Evolutionary conservation across 37 sponge, comb jelly and placozoan species (phyloP), one percentile per base, ranked within the genome.

Genomic region (Haliclona indistincta): DNA sequence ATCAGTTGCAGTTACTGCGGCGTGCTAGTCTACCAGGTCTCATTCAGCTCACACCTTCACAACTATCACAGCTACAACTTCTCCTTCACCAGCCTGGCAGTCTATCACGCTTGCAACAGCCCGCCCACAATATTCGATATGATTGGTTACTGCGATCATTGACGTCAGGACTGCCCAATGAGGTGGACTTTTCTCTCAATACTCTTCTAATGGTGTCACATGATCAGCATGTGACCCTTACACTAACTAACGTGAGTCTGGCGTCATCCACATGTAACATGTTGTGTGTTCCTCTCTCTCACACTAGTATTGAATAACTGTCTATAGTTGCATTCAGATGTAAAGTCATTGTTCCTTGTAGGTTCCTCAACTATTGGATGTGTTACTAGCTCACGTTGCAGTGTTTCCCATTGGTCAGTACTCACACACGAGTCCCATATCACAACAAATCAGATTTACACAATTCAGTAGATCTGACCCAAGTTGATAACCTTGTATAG

Each of bases 111-210:
- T 41, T 19, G 3, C 58, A 33, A 38, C 22, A 13, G 3, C 39
- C 44, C 4, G 34, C 33, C 11, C 13, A 8, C 8, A 13, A 35
- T 4, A 11, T 23, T 5, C 3, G 28, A 6, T 71, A 30, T 56
- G 77, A 83, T 36, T 74, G 73, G 41, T 19, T 92, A 38, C 22
- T 68, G 38, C 43, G 81, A 30, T 82, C 92, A 5, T 76, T 94
- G 35, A 34, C 73, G 55, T 76, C 78, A 19, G 95, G 95, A 1
- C 79, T 77, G 20, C 95, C 95, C 2, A 94, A 94, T 64, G 95
- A 94, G 47, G 88, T 90, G 55, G 95, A 94, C 55, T 79, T 94
- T 79, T 77, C 73, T 5, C 65, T 94, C 64, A 90, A 94, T 58
- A 54, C 69, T 0, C 79, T 88, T 30, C 49, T 73, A 3, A 65